These are phyloP conservation scores for Trogon melanurus DNA, from an alignment of 2,113 vertebrate species.

Conservation along the genomic window DNA sequence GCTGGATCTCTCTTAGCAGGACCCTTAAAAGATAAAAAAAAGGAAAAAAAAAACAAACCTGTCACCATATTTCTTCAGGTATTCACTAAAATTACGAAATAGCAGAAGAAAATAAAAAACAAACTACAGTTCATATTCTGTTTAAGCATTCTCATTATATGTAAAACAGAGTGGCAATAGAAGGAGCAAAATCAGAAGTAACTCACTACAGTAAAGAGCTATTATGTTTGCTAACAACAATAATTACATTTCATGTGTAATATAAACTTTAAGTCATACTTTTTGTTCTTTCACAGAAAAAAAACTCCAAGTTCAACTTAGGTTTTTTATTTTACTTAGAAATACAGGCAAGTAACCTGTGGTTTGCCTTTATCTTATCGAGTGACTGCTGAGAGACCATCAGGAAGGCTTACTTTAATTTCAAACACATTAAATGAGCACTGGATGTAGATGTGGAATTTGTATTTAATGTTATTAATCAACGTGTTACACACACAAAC, in stretches of 20 bases:
- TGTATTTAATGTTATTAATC: neutral
- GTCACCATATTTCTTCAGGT: neutral
- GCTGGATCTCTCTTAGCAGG: constrained; percentile 69
- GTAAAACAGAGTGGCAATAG: neutral
- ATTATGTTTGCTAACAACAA: neutral
- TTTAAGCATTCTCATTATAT: neutral
- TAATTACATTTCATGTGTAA: neutral
- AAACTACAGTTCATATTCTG: neutral
- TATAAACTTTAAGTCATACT: neutral
- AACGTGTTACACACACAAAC: neutral
- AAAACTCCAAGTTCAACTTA: neutral
- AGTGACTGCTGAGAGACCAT: neutral
- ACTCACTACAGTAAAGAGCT: neutral
- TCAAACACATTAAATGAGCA: neutral
- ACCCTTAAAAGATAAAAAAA: constrained; percentile 55
- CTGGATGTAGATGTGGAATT: neutral
- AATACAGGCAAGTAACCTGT: neutral
- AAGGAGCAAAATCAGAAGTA: neutral
- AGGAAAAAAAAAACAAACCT: neutral
- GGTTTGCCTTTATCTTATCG: neutral
- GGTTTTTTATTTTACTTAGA: neutral
- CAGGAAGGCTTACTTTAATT: neutral
- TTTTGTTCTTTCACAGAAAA: neutral
- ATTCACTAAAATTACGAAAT: neutral
- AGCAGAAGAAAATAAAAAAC: neutral